Evolutionary conservation across 2,113 vertebrate species (phyloP).

Genomic region (Lichenostomus cassidix): DNA sequence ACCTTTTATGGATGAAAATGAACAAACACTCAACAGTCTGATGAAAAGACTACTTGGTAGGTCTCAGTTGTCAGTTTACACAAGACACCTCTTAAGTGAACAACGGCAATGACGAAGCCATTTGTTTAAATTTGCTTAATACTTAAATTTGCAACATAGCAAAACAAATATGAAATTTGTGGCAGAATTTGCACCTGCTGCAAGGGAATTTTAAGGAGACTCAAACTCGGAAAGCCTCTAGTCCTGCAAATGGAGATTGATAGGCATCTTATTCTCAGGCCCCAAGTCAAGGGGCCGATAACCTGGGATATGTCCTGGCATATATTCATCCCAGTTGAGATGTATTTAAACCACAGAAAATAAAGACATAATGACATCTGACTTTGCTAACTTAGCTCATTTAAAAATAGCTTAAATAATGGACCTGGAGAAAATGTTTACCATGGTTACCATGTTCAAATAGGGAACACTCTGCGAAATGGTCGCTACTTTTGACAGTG

Average conservation of each 20-base stretch:
- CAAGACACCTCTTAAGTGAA: not conserved
- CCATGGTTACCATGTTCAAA: not conserved
- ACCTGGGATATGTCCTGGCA: not conserved
- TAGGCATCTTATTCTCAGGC: not conserved
- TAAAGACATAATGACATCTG: not conserved
- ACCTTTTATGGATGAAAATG: slow-evolving; percentile 6
- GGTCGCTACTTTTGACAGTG: not conserved
- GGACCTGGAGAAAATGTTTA: not conserved
- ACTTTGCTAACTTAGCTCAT: not conserved
- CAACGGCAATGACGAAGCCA: not conserved
- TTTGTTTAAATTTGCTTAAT: not conserved
- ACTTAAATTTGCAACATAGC: not conserved
- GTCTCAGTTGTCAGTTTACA: not conserved
- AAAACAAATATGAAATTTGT: not conserved
- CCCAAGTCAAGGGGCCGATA: not conserved
- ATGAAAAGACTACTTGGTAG: not conserved
- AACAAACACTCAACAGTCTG: not conserved
- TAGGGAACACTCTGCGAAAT: not conserved
- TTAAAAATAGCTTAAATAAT: not conserved
- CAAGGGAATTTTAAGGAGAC: not conserved
- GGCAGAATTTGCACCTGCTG: not conserved
- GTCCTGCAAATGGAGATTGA: not conserved
- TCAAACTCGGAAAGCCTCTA: not conserved
- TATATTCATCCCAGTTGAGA: not conserved
- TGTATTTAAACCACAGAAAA: not conserved